These are phyloP conservation scores for Caenorhabditis uteleia DNA, from an alignment of 2,888 invertebrate species.

Conservation along the genomic window DNA sequence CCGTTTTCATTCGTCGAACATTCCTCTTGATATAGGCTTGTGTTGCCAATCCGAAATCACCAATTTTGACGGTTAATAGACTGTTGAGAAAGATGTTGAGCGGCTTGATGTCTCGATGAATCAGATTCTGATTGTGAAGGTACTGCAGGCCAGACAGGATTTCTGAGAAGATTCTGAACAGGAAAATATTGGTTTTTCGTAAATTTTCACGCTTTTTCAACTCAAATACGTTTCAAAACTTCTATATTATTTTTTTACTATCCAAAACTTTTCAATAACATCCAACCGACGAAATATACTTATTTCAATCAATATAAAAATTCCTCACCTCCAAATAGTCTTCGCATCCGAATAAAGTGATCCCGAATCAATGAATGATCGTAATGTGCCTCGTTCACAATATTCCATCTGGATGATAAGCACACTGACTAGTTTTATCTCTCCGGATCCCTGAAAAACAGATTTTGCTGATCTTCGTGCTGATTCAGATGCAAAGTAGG, in stretches of 20 bases:
- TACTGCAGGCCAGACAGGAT: slow-evolving; percentile 79
- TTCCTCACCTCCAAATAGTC: slow-evolving; percentile 75
- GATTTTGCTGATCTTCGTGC: no score
- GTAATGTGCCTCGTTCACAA: slow-evolving; percentile 90
- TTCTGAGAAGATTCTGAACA: slow-evolving; percentile 82
- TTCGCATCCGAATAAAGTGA: slow-evolving; percentile 72
- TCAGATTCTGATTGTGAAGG: slow-evolving; percentile 61
- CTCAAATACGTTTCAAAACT: background rate
- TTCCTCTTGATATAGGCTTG: slow-evolving; percentile 3
- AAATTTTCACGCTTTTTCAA: slow-evolving; percentile 69
- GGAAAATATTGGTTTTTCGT: slow-evolving; percentile 21
- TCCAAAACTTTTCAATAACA: background rate
- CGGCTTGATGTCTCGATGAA: slow-evolving; percentile 67
- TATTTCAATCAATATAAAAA: background rate
- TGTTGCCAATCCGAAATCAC: slow-evolving; percentile 90
- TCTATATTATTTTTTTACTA: background rate
- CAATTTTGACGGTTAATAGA: slow-evolving; percentile 90
- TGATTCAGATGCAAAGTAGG: no score
- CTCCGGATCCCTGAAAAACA: background rate
- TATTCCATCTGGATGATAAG: slow-evolving; percentile 85
- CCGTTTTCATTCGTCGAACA: background rate
- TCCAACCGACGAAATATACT: background rate
- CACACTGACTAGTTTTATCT: no score
- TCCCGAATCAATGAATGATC: slow-evolving; percentile 76
- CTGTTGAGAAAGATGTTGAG: slow-evolving; percentile 91